Base-by-base conservation (phyloP, 1,140 invertebrate genomes). In the Meloidogyne exigua region DNA sequence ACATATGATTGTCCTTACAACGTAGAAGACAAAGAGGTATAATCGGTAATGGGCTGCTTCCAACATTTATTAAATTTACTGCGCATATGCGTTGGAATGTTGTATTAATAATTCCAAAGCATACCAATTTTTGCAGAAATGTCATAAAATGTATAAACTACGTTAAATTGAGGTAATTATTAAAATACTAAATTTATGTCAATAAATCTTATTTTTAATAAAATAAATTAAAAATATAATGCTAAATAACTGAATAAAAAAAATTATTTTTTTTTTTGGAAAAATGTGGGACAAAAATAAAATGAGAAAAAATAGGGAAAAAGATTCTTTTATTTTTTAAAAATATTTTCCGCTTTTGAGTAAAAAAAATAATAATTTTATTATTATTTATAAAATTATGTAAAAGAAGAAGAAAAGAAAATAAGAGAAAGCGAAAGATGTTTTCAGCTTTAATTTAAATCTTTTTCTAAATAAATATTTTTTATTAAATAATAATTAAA, bases 1-100 rank as follows among this genome's bases (percentile, higher is more conserved):
- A 32, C 71, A 73, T 73, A 36, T 73, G 71, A 32, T 73, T 73
- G 57, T 73, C 71, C 39, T 73, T 73, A 65, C 71, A 73, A 9
- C 65, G 42, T 13, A 73, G n/a, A 28, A 73, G 71, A 65, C 71
- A 73, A 63, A 73, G 71, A 11, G 71, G 71, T 23, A 73, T 57
- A 65, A 73, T 73, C 11, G 57, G 49, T 13, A 73, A 65, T 12
- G 57, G 44, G 10, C 28, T 25, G 12, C 21, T 12, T 28, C 21
- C 21, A 15, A 5, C 26, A 23, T 5, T 15, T 9, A 11, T 23
- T 18, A 65, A 66, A 36, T 57, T 63, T 73, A 15, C 65, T 15
- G 49, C 26, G 71, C 26, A 39, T 13, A 57, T 65, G 23, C 5
- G 18, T 57, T 57, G 49, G n/a, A 57, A 57, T 57, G 9, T 49